Percentiles rank a stretch among this genome's conserved stretches.
These are phyloP conservation scores for Drepana arcuata DNA, from an alignment of 1,140 invertebrate species.

Conservation along the genomic window DNA sequence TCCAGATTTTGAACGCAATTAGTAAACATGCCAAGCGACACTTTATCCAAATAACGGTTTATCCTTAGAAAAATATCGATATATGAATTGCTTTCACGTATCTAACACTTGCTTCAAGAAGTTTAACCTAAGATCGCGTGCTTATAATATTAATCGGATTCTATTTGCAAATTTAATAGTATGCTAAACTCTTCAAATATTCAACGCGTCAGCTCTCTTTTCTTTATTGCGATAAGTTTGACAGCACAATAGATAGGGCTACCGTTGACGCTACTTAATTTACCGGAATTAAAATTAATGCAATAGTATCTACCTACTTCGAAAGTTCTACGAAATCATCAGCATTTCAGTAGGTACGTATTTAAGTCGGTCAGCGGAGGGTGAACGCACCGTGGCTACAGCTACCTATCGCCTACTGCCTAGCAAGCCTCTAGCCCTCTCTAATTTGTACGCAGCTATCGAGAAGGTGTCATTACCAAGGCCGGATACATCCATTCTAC, in stretches of 20 bases:
- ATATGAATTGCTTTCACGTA: slow-evolving; percentile 21
- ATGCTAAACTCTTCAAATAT: too few species aligned
- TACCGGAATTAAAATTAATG: too few species aligned
- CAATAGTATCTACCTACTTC: too few species aligned
- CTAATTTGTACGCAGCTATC: slow-evolving; percentile 7
- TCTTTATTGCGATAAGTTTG: slow-evolving; percentile 14
- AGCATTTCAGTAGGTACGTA: too few species aligned
- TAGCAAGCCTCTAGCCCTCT: background rate
- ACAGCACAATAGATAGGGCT: slow-evolving; percentile 17
- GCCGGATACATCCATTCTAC: slow-evolving; percentile 6
- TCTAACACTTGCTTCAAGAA: slow-evolving; percentile 6
- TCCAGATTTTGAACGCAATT: slow-evolving; percentile 1
- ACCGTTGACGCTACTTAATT: slow-evolving; percentile 4
- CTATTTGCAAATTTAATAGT: slow-evolving; percentile 19
- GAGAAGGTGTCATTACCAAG: slow-evolving; percentile 13
- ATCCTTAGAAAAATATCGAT: slow-evolving; percentile 10
- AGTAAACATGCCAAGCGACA: slow-evolving; percentile 6
- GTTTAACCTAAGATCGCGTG: slow-evolving; percentile 6
- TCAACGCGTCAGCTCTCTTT: slow-evolving; percentile 4
- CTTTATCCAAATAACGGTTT: slow-evolving; percentile 2
- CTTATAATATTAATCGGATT: slow-evolving; percentile 16
- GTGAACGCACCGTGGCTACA: slow-evolving; percentile 9
- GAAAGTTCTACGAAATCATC: too few species aligned
- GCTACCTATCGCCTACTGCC: background rate
- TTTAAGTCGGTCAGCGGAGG: too few species aligned